Percentiles rank a stretch among this genome's conserved stretches.
Evolutionary conservation across 2,888 invertebrate genomes (phyloP).

Genomic region (Xanthorhoe spadicearia): DNA sequence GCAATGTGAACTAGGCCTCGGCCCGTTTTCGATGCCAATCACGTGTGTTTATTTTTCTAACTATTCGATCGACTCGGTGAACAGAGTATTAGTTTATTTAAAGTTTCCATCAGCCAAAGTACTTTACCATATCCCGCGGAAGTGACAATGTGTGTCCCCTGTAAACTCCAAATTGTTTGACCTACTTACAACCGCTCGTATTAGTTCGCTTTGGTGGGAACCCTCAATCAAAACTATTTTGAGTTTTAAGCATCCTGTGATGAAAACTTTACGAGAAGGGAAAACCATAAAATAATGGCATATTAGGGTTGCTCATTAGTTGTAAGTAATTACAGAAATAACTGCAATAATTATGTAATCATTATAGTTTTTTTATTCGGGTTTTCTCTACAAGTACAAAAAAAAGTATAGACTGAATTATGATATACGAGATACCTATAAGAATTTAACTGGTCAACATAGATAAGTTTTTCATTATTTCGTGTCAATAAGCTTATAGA

Average conservation of each 20-base stretch:
- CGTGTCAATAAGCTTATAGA: no score
- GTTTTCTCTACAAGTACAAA: no score
- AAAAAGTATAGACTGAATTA: no score
- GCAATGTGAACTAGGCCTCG: no score
- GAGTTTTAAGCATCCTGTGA: conserved; percentile 1
- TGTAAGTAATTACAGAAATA: not conserved
- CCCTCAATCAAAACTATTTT: conserved; percentile 6
- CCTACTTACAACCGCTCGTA: conserved; percentile 1
- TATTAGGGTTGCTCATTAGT: not conserved
- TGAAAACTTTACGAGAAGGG: conserved; percentile 5
- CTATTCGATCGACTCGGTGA: not conserved
- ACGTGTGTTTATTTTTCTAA: no score
- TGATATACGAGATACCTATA: no score
- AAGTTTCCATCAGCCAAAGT: not conserved
- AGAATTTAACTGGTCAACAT: no score
- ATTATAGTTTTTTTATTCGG: no score
- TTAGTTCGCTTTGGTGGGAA: conserved; percentile 1
- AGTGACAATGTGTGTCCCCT: not conserved
- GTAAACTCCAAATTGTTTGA: conserved; percentile 31
- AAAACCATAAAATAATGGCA: conserved; percentile 2
- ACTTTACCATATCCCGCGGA: not conserved
- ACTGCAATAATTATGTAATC: no score
- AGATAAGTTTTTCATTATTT: no score
- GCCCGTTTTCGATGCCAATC: no score
- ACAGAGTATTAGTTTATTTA: conserved; percentile 5